phyloP scores from a whole-genome alignment of 2,888 invertebrate genomes.

The Stenichneumon culpator region DNA sequence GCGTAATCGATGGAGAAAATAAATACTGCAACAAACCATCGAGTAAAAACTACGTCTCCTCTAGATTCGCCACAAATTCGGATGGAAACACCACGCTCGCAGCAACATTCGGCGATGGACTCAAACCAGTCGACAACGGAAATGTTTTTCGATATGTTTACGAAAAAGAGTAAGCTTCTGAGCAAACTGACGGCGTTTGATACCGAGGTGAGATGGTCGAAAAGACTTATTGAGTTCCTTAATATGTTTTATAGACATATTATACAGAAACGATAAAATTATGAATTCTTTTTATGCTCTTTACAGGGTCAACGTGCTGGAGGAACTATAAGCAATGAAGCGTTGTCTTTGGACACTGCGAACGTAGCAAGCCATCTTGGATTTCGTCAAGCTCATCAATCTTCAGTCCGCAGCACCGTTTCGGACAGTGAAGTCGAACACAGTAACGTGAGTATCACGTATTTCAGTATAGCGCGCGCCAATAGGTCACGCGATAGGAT shows the following conservation, averaged over 20 bases:
- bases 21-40: neutral
- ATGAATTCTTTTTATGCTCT: constrained; percentile 67
- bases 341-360: constrained; percentile 88
- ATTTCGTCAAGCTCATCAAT: constrained; percentile 90
- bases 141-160: constrained; percentile 97
- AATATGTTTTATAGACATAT: neutral
- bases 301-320: constrained; percentile 79
- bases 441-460: constrained; percentile 91
- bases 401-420: constrained; percentile 94
- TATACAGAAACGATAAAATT: neutral
- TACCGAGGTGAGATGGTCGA: constrained; percentile 89
- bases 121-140: constrained; percentile 93
- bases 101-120: constrained; percentile 87
- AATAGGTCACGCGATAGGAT: neutral
- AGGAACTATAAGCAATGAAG: constrained; percentile 80
- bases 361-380: constrained; percentile 94
- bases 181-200: constrained; percentile 96
- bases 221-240: constrained; percentile 1
- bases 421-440: constrained; percentile 97
- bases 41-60: constrained; percentile 26
- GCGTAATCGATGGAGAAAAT: neutral
- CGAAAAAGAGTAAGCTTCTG: constrained; percentile 95
- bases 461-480: neutral
- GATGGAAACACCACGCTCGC: constrained; percentile 86
- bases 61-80: constrained; percentile 88